phyloP scores from a whole-genome alignment of 37 sponge, comb jelly and placozoan genomes.

The Halisarca cf. caerulea region DNA sequence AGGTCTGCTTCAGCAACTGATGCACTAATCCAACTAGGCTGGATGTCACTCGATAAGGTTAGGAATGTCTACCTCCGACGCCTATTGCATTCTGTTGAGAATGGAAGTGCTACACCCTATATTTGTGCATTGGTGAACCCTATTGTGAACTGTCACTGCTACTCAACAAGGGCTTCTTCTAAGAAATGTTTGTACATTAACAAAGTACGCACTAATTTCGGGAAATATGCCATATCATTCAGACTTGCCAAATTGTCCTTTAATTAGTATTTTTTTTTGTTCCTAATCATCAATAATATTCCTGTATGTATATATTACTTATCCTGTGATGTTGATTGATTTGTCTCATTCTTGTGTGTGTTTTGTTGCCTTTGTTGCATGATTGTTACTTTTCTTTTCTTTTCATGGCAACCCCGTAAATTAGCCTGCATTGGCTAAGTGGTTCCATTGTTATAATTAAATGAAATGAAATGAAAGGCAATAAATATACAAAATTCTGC shows the following conservation, averaged over 20 bases:
- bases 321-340: no score
- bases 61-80: neutral
- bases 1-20: slow-evolving; percentile 10
- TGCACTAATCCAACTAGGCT: neutral
- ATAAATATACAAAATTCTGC: no score
- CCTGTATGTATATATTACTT: no score
- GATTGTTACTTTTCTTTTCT: no score
- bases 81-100: neutral
- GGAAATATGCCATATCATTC: slow-evolving; percentile 13
- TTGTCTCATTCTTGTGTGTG: no score
- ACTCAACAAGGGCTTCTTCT: neutral
- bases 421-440: no score
- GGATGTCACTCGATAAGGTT: slow-evolving; percentile 6
- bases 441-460: no score
- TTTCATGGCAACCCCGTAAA: no score
- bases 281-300: no score
- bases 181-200: neutral
- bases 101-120: neutral
- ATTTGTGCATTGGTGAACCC: neutral
- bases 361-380: no score
- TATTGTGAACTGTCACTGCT: slow-evolving; percentile 4
- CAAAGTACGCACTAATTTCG: slow-evolving; percentile 7
- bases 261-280: slow-evolving; percentile 10
- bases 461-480: no score
- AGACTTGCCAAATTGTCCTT: neutral